These are phyloP conservation scores for Sylvilagus floridanus DNA, from an alignment of 2,797 vertebrate genomes.

Conservation along the genomic window DNA sequence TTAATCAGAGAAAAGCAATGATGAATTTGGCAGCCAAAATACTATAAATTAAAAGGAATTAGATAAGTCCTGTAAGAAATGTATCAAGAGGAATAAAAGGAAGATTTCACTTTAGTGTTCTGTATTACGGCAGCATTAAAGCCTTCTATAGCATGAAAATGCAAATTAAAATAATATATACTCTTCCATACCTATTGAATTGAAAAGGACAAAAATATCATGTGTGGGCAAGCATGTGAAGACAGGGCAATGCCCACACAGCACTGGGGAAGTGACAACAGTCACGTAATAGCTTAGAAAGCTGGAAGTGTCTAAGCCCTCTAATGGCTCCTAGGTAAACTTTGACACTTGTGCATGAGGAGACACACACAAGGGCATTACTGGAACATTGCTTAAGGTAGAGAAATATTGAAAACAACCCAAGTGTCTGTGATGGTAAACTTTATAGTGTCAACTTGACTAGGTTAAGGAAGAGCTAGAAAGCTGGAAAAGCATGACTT, in stretches of 20 bases:
- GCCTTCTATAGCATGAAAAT: not conserved
- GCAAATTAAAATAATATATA: slow-evolving; percentile 15
- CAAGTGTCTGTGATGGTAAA: too few species aligned
- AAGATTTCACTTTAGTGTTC: not conserved
- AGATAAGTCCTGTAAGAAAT: slow-evolving; percentile 27
- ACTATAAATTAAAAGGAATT: slow-evolving; percentile 19
- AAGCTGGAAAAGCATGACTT: too few species aligned
- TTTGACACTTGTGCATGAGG: not conserved
- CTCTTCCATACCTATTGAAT: not conserved
- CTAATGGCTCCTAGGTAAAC: not conserved
- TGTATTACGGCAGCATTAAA: not conserved
- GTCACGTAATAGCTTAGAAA: not conserved
- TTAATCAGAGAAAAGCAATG: slow-evolving; percentile 20
- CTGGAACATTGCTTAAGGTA: not conserved
- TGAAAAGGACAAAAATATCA: not conserved
- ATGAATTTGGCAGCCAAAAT: slow-evolving; percentile 32
- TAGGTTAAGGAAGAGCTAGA: too few species aligned
- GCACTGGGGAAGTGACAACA: not conserved
- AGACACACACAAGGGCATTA: not conserved
- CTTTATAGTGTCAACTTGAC: too few species aligned
- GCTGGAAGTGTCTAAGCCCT: not conserved
- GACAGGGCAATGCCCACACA: not conserved
- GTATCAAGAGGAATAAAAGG: slow-evolving; percentile 24
- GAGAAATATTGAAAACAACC: not conserved
- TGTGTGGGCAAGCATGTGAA: not conserved